phyloP scores from a whole-genome alignment of 2,797 vertebrate genomes.

The Paratrypauchen microcephalus region DNA sequence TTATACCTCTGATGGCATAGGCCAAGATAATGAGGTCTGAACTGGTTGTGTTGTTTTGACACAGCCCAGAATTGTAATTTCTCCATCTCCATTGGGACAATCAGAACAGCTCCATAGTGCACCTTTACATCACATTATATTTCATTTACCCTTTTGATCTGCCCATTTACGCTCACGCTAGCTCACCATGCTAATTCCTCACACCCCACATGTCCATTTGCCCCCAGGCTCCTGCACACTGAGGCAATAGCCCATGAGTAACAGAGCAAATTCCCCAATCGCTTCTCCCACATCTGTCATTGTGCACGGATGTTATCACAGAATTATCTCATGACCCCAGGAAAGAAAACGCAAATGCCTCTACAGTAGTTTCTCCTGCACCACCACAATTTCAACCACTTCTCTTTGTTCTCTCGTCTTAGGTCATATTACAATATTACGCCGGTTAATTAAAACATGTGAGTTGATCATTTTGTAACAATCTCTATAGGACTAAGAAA shows the following conservation, averaged over 20 bases:
- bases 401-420: conserved; percentile 20
- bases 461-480: no score
- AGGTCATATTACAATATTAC: conserved; percentile 44
- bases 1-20: no score
- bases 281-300: conserved; percentile 62
- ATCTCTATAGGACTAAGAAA: no score
- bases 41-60: no score
- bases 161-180: background rate
- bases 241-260: conserved; percentile 66
- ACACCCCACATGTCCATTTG: conserved; percentile 52
- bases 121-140: no score
- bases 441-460: conserved; percentile 58
- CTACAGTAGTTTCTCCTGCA: conserved; percentile 25
- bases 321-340: conserved; percentile 68
- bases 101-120: no score
- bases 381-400: conserved; percentile 9
- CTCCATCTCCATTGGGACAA: no score
- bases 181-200: conserved; percentile 32
- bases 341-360: conserved; percentile 61
- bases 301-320: conserved; percentile 58
- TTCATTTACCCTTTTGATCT: conserved; percentile 56
- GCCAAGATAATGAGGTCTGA: no score
- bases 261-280: conserved; percentile 61
- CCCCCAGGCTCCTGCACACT: conserved; percentile 52
- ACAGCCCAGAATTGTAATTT: no score